Base-by-base conservation (phyloP, 2,888 invertebrate genomes). In the Tetramorium bicarinatum region DNA sequence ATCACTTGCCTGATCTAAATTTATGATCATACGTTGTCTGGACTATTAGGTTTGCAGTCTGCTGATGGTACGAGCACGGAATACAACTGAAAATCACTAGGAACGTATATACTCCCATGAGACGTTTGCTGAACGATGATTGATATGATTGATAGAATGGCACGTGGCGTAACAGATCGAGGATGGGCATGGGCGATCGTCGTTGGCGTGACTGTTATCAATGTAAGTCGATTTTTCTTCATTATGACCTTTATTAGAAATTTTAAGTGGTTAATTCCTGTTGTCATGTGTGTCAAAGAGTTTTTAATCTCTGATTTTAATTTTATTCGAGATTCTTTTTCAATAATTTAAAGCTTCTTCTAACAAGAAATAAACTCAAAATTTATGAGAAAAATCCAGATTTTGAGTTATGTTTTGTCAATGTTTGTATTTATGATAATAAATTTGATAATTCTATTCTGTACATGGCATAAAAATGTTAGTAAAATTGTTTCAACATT, bases 141-240 rank as follows among this genome's bases (percentile, higher is more conserved):
- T 25, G n/a, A 66, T 44, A 72, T 7, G 18, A 62, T 52, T 54
- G 71, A 87, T 64, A 83, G 52, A 18, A 90, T 84, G 88, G 59
- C 85, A 80, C 84, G 72, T 49, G 76, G 21, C 1, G 52, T 76
- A n/a, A 13, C 95, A 2, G 96, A 96, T 87, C 95, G 95, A 44
- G 96, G 96, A 44, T 96, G 95, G 93, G 96, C 95, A 38, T 96
- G 95, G 95, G 90, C 95, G 54, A 93, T 96, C 56, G 94, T 95
- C 47, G 86, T 93, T 15, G 95, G 95, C 18, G 94, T 94, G 64
- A 93, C 95, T 47, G 88, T 95, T 75, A 90, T 90, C 41, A 90
- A 90, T 21, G 90, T 90, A 52, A 90, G 90, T 25, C 9, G 15
- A 52, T n/a, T 3, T 44, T n/a, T 49, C 9, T 29, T 34, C 25